Base-by-base conservation (phyloP, 2,113 vertebrate species). In the Theristicus caerulescens region DNA sequence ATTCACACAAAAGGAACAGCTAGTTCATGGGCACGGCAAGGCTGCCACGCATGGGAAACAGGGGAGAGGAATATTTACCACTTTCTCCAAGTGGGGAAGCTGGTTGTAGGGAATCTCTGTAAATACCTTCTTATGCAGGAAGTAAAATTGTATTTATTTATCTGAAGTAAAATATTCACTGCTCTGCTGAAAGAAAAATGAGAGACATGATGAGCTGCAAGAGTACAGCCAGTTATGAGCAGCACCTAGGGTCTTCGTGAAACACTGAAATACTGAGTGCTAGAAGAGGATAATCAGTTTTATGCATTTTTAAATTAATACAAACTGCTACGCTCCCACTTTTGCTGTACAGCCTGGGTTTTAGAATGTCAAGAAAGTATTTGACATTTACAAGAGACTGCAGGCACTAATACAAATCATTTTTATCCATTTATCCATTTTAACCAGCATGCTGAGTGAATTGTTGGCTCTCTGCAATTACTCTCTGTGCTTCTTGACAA, bases 311-410 rank as follows among this genome's bases (percentile, higher is more conserved):
- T 27, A 85, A 87, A 95, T 95, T 89, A 87, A 90, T 90, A 86
- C 0, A 0, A 91, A 97, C 95, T 81, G 74, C 78, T 83, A 49
- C 66, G 91, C 87, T 97, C 81, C 86, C 78, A 58, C 66, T 95
- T 94, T 7, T 3, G 2, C 91, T 90, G 36, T 73, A 65, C 51
- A 95, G 78, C 44, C 66, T 65, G 25, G 71, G 64, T 62, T 97
- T 97, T 96, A 93, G 94, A 96, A 95, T 95, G 93, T 77, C 95
- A 94, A 46, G 91, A 85, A 97, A 94, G 89, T 82, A 95, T 96
- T 91, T 95, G 93, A 95, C 94, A 95, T 96, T 96, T 97, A 59
- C 81, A 93, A 95, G 91, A 94, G 70, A 66, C 96, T 91, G 46
- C 86, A 96, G 59, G 74, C 91, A 91, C 87, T 90, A 90, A 90